These are phyloP conservation scores for Nysson spinosus DNA, from an alignment of 2,888 invertebrate species.

Conservation along the genomic window DNA sequence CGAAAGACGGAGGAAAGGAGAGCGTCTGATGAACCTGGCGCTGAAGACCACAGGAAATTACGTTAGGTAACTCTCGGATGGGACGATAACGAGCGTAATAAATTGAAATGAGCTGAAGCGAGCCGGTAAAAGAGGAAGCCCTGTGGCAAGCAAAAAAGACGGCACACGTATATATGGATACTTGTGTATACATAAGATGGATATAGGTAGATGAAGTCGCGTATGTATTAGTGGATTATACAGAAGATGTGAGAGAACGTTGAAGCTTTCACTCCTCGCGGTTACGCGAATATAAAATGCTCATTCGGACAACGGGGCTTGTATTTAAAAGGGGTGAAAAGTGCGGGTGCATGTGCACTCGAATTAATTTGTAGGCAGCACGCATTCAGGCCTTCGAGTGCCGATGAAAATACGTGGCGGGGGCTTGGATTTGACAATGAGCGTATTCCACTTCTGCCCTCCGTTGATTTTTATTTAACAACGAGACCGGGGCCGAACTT, in stretches of 20 bases:
- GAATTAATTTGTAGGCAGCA: constrained; percentile 48
- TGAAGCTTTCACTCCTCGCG: constrained; percentile 25
- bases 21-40: constrained; percentile 13
- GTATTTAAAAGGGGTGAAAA: constrained; percentile 25
- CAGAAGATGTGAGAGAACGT: constrained; percentile 4
- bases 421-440: constrained; percentile 39
- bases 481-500: constrained; percentile 19
- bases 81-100: constrained; percentile 37
- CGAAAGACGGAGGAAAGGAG: neutral
- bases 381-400: constrained; percentile 40
- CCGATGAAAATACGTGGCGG: constrained; percentile 41
- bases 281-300: constrained; percentile 40
- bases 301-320: constrained; percentile 23
- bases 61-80: constrained; percentile 6
- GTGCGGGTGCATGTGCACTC: constrained; percentile 25
- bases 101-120: constrained; percentile 36
- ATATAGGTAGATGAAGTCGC: neutral
- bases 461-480: constrained; percentile 44
- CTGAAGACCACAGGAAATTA: neutral
- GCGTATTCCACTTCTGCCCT: constrained; percentile 47
- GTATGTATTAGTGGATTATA: neutral
- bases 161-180: neutral
- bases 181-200: neutral
- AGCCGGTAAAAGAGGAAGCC: neutral
- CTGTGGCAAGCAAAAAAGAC: neutral